These are phyloP conservation scores for Drosophila algonquin DNA, from an alignment of 2,888 invertebrate genomes.

Conservation along the genomic window DNA sequence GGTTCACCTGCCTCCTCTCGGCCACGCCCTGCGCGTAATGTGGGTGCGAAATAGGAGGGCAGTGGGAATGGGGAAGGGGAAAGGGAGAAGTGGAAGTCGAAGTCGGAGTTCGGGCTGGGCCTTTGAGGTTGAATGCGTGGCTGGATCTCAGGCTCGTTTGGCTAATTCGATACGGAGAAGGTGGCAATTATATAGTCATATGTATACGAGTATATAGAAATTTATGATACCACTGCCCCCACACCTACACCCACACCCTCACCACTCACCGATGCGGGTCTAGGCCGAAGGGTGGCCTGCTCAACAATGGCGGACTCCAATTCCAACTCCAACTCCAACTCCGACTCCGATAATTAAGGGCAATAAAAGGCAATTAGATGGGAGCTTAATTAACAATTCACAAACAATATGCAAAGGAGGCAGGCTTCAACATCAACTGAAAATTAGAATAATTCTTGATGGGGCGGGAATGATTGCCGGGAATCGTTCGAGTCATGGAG, in stretches of 20 bases:
- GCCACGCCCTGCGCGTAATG: conserved; percentile 41
- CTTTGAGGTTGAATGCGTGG: conserved; percentile 21
- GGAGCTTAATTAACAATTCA: conserved; percentile 48
- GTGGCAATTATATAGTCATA: conserved; percentile 32
- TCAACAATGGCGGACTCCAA: not conserved
- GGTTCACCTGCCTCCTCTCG: conserved; percentile 30
- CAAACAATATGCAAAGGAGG: conserved; percentile 56
- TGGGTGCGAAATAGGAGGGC: conserved; percentile 25
- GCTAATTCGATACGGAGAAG: conserved; percentile 28
- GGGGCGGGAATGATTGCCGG: no score
- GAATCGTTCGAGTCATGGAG: not conserved
- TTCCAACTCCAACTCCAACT: conserved; percentile 1
- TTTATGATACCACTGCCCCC: conserved; percentile 14
- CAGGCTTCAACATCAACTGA: not conserved
- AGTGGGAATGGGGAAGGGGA: not conserved
- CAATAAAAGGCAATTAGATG: conserved; percentile 66
- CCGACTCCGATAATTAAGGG: conserved; percentile 58
- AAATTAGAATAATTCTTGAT: not conserved
- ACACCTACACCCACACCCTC: not conserved
- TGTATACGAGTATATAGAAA: conserved; percentile 19
- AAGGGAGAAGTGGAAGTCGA: conserved; percentile 19
- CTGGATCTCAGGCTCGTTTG: conserved; percentile 22
- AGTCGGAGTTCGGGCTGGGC: not conserved
- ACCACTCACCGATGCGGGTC: conserved; percentile 9
- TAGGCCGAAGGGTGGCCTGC: conserved; percentile 5